Percentiles rank a stretch among this genome's conserved stretches.
Evolutionary conservation across 2,797 vertebrate genomes (phyloP).

Genomic region (Valencia hispanica): DNA sequence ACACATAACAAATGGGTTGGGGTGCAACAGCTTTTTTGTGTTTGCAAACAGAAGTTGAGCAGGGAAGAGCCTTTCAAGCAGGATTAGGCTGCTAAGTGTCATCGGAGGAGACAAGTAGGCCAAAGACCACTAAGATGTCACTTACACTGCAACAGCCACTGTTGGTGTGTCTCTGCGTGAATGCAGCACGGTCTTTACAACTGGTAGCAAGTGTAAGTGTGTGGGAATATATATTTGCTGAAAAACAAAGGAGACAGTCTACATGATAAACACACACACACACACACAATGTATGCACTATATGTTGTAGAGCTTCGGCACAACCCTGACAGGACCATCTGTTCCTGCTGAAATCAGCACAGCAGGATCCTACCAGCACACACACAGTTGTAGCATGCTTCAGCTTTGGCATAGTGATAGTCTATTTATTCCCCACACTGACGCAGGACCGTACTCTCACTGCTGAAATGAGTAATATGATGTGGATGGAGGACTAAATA

Average conservation of each 20-base stretch:
- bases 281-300: slow-evolving; percentile 32
- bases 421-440: slow-evolving; percentile 69
- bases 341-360: slow-evolving; percentile 74
- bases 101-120: slow-evolving; percentile 65
- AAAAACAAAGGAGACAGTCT: slow-evolving; percentile 45
- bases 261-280: slow-evolving; percentile 27
- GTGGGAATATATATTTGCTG: slow-evolving; percentile 28
- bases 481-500: slow-evolving; percentile 20
- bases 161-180: slow-evolving; percentile 13
- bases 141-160: slow-evolving; percentile 45
- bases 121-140: slow-evolving; percentile 69
- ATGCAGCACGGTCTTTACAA: slow-evolving; percentile 12
- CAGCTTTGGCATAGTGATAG: slow-evolving; percentile 60
- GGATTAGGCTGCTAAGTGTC: slow-evolving; percentile 73
- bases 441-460: slow-evolving; percentile 52
- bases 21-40: slow-evolving; percentile 52
- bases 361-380: slow-evolving; percentile 54
- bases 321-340: slow-evolving; percentile 70
- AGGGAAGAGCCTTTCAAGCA: slow-evolving; percentile 67
- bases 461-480: slow-evolving; percentile 23
- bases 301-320: slow-evolving; percentile 48
- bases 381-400: slow-evolving; percentile 53
- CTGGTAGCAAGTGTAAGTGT: slow-evolving; percentile 14
- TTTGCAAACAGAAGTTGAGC: slow-evolving; percentile 72
- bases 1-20: slow-evolving; percentile 9